A percentile compares a stretch with the other conserved stretches of the same genome.
Evolutionary conservation across 2,113 vertebrate genomes (phyloP).

Genomic region (Rhabdornis inornatus): DNA sequence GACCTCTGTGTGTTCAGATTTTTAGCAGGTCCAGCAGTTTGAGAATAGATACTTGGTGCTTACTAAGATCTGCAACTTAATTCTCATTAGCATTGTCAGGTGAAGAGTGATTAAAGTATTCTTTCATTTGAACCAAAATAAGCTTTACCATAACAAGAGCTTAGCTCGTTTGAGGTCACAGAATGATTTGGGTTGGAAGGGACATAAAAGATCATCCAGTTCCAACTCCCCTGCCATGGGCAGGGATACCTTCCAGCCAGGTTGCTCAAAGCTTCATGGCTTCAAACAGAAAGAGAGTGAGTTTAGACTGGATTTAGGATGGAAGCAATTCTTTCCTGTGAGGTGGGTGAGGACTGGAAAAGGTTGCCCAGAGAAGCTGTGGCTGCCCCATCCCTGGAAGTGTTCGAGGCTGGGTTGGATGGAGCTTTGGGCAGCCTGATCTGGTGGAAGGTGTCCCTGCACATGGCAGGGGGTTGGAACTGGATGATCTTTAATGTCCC

Average conservation of each 20-base stretch:
- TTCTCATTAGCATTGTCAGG: not conserved
- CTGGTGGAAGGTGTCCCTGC: not conserved
- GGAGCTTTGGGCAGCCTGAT: not conserved
- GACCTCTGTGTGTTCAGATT: not conserved
- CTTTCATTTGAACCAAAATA: not conserved
- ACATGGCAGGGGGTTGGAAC: not conserved
- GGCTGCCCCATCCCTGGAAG: not conserved
- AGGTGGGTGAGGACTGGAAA: not conserved
- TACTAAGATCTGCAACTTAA: not conserved
- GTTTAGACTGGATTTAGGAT: not conserved
- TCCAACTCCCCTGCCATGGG: not conserved
- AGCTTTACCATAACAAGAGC: fast-evolving
- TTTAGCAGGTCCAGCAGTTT: not conserved
- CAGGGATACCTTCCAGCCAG: not conserved
- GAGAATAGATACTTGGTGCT: not conserved
- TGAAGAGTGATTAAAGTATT: not conserved
- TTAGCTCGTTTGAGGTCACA: not conserved
- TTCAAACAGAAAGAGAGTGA: not conserved
- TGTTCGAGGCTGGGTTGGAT: fast-evolving
- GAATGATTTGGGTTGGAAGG: not conserved
- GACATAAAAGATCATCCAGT: not conserved
- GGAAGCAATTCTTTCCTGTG: not conserved
- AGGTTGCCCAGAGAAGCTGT: not conserved
- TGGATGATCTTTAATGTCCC: not conserved
- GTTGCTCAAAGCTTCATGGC: not conserved